Conservation (phyloP, 2,113 vertebrate genomes). For the Ibidorhyncha struthersii region DNA sequence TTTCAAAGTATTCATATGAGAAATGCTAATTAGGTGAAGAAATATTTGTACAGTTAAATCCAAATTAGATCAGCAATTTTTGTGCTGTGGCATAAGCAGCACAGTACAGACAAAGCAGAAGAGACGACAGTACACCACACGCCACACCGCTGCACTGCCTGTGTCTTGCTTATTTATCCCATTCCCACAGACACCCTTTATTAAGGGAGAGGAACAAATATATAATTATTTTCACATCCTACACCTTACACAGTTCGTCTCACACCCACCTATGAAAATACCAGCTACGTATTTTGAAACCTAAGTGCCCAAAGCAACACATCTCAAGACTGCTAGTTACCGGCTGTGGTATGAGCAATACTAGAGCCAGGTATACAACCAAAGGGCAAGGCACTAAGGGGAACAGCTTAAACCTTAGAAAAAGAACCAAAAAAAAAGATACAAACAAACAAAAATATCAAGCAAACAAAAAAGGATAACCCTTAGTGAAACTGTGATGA, state of each 20-base stretch:
- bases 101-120: neutral
- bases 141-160: neutral
- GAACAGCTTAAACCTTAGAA: neutral
- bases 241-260: neutral
- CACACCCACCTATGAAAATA: constrained; percentile 1
- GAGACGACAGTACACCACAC: neutral
- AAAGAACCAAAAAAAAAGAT: neutral
- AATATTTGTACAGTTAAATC: neutral
- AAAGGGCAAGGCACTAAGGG: neutral
- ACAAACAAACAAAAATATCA: neutral
- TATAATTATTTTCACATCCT: constrained; percentile 15
- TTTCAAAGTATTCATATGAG: neutral
- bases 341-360: neutral
- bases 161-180: neutral
- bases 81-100: neutral
- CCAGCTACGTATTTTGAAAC: neutral
- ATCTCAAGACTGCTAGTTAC: neutral
- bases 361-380: neutral
- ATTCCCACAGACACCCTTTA: neutral
- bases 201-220: constrained; percentile 8
- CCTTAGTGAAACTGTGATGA: neutral
- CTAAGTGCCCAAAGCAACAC: neutral
- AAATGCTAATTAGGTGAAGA: neutral
- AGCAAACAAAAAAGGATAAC: neutral
- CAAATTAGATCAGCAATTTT: neutral